Base-by-base conservation (phyloP, 2,797 vertebrate species). In the Gadopsis bispinosus region DNA sequence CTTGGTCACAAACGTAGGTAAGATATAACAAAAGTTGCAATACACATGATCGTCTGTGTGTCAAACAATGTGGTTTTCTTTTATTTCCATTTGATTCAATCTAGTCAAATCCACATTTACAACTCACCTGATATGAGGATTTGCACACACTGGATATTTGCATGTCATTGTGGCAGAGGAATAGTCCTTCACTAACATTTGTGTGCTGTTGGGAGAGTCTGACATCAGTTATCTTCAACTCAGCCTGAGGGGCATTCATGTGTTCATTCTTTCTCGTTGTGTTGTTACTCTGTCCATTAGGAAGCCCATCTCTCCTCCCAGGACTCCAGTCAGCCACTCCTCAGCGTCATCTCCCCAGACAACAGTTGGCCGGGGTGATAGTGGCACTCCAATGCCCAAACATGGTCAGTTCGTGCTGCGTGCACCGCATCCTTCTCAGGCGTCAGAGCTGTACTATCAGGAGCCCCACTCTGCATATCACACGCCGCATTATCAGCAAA, bases 361-460 rank as follows among this genome's bases (percentile, higher is more conserved):
- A 65, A 89, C 96, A 43, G 92, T 89, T 41, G 92, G 94, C 65
- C 95, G 94, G 81, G 89, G 90, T 79, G 96, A 97, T 68, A 91
- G 94, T 54, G 94, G 90, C 80, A 92, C 95, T 87, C 84, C 95
- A 20, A 79, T 94, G 83, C 94, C 95, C 80, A 97, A 98, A 93
- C 95, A 96, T 69, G 95, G 95, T 84, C 95, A 94, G 0, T 96
- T 97, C 79, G 87, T 97, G 83, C 86, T 96, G 81, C 96, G 96
- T 84, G 93, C 96, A 74, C 94, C 92, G 16, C 97, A 97, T 89
- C 95, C 96, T 75, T 94, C 96, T 67, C 93, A 92, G 69, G 95
- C 95, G 41, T 96, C 97, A 61, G 97, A 99, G 88, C 94, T 96
- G 45, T 97, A 96, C 93, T 98, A 96, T 93, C 97, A 97, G 94